Evolutionary conservation across 2,113 vertebrate species (phyloP), one percentile per base, ranked within the genome.

Genomic region (Thunnus maccoyii): DNA sequence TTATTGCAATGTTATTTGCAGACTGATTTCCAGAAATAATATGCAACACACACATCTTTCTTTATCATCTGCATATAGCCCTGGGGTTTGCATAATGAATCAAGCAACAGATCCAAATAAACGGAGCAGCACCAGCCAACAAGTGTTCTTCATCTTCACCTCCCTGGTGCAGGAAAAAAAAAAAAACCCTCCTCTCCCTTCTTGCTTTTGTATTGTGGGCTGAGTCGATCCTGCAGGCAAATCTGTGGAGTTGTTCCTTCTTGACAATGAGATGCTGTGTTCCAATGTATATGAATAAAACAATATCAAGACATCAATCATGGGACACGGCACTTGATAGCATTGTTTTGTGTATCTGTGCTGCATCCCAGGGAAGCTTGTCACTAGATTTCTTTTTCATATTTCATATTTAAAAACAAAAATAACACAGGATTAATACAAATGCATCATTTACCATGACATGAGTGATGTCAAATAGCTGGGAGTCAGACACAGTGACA

Each of bases 101-200:
- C 10, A 62, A 46, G 55, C 58, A 54, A 30, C 66, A 67, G 17
- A 76, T 74, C 16, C 27, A 41, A 55, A 52, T 15, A 25, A 30
- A 57, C 60, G 63, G 57, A 77, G 17, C 73, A 67, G 52, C 63
- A 67, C 12, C 61, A 72, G 48, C 22, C 82, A 61, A 70, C 44
- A 62, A 67, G 62, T 66, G 52, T 18, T 72, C 18, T 51, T 81
- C 55, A 67, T 72, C 20, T 32, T 18, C 17, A 8, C 62, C 55
- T 60, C 77, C 22, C 30, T 62, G 10, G 17, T 60, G 41, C 30
- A 56, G 12, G 44, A 41, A 41, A 41, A 30, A 22, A 20, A 20
- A 22, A 30, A 44, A 70, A 74, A n/a, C 20, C 68, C 44, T 20
- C 61, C 8, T 9, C 30, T 54, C 46, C 22, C 15, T 69, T 6